phyloP scores from a whole-genome alignment of 2,797 vertebrate genomes.

The Pangasius mekongensis region DNA sequence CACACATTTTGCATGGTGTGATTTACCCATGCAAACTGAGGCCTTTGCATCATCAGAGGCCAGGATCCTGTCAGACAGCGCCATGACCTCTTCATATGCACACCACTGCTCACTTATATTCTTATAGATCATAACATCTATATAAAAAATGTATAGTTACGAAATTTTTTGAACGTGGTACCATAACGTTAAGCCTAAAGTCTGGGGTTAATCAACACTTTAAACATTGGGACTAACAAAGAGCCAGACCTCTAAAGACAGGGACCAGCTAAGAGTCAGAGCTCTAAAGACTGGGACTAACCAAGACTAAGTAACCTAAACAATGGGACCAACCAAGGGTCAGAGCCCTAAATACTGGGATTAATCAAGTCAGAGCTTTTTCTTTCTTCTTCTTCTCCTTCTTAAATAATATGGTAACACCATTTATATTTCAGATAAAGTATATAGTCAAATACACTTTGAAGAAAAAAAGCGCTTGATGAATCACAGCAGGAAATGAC shows the following conservation, averaged over 20 bases:
- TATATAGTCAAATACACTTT: not conserved
- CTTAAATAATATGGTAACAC: no score
- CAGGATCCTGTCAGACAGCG: not conserved
- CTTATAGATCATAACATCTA: not conserved
- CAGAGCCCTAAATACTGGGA: not conserved
- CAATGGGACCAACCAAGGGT: not conserved
- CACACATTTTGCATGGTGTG: conserved; percentile 17
- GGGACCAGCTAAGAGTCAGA: not conserved
- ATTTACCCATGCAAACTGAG: conserved; percentile 18
- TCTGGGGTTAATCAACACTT: not conserved
- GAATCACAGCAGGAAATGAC: not conserved
- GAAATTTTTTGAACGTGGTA: no score
- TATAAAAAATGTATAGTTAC: not conserved
- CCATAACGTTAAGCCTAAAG: not conserved
- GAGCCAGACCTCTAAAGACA: not conserved
- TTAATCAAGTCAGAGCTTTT: not conserved
- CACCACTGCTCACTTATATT: conserved; percentile 1
- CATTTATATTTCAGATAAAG: not conserved
- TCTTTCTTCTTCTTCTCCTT: not conserved
- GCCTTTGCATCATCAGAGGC: conserved; percentile 15
- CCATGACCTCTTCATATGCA: conserved; percentile 12
- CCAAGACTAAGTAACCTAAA: not conserved
- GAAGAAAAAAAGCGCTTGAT: not conserved
- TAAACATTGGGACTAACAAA: not conserved
- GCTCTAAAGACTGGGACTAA: conserved; percentile 1